Conservation (phyloP, 2,113 vertebrate species). For the Pseudorhombus dupliciocellatus region DNA sequence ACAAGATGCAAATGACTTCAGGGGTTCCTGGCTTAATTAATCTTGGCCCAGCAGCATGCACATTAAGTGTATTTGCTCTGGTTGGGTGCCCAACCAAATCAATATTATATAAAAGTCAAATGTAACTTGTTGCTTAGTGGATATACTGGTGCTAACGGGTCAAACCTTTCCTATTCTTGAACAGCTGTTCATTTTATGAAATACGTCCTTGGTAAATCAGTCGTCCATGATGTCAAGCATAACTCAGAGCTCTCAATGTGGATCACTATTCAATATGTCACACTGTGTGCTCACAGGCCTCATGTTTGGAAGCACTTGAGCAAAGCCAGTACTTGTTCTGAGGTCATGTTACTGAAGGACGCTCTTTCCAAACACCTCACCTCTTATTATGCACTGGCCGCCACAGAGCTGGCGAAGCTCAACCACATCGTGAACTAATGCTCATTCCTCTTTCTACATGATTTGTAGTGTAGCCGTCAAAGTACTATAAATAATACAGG, state of each 20-base stretch:
- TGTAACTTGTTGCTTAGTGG: not conserved
- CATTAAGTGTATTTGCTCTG: no score
- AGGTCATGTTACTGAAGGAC: not conserved
- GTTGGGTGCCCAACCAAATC: no score
- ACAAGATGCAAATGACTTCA: no score
- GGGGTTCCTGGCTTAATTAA: no score
- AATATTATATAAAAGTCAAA: not conserved
- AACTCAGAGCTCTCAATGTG: not conserved
- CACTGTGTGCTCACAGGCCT: not conserved
- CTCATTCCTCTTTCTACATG: not conserved
- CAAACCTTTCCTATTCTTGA: not conserved
- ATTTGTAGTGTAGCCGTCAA: slow-evolving; percentile 9
- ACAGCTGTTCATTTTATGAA: not conserved
- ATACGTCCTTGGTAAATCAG: not conserved
- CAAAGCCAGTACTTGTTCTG: not conserved
- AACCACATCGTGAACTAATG: not conserved
- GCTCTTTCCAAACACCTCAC: not conserved
- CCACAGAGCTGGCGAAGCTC: not conserved
- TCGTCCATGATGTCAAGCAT: not conserved
- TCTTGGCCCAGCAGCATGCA: no score
- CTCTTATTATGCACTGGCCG: not conserved
- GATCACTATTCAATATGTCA: not conserved
- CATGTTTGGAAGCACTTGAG: not conserved
- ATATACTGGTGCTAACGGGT: not conserved
- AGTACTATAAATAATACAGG: not conserved